A percentile compares a stretch with the other conserved stretches of the same genome.
These are phyloP conservation scores for Achlya flavicornis DNA, from an alignment of 2,888 invertebrate species.

Conservation along the genomic window DNA sequence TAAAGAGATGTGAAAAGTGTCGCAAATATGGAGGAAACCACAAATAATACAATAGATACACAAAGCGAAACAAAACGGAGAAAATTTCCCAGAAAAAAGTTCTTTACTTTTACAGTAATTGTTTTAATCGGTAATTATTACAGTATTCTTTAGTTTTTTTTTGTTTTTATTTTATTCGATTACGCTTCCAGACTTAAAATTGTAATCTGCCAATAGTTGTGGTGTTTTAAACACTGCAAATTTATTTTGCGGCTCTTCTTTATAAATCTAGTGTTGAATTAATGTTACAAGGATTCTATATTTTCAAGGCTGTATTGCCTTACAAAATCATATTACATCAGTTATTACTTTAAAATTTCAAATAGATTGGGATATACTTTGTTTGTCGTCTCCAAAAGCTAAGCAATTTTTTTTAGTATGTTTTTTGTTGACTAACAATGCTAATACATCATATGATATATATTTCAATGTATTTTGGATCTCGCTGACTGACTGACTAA, in stretches of 20 bases:
- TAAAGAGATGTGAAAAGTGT: constrained; percentile 3
- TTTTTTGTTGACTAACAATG: no score
- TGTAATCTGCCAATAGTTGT: no score
- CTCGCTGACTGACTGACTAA: no score
- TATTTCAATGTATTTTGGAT: no score
- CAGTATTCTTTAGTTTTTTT: constrained; percentile 19
- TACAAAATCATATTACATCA: not conserved
- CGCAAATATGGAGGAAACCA: not conserved
- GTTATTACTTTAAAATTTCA: not conserved
- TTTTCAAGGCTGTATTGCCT: not conserved
- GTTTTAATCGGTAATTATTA: not conserved
- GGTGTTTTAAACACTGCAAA: no score
- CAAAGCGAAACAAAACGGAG: constrained; percentile 19
- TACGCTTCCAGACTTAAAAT: no score
- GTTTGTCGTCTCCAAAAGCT: not conserved
- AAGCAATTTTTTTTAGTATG: not conserved
- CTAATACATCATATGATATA: no score
- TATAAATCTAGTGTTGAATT: not conserved
- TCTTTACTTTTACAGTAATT: constrained; percentile 17
- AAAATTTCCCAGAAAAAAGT: constrained; percentile 27
- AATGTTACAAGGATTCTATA: not conserved
- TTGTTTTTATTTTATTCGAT: not conserved
- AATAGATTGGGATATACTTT: no score
- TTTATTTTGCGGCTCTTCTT: no score
- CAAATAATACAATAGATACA: constrained; percentile 4